Evolutionary conservation across 2,113 vertebrate genomes (phyloP).

Genomic region (Butorides virescens): DNA sequence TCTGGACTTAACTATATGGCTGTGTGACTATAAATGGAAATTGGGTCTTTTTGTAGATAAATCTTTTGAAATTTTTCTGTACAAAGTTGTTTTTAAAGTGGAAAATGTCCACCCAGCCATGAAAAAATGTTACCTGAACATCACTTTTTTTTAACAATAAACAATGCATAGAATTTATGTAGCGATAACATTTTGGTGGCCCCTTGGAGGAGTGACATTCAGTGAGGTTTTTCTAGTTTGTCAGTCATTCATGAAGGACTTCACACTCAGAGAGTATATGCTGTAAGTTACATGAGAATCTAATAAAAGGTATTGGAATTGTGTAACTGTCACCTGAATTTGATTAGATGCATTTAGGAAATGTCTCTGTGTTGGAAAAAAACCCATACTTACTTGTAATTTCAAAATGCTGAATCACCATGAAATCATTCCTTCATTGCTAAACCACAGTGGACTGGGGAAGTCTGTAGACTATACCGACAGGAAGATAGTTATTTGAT

Average conservation of each 20-base stretch:
- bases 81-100: background rate
- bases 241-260: background rate
- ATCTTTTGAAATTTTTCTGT: background rate
- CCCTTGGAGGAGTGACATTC: background rate
- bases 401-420: background rate
- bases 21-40: background rate
- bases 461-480: background rate
- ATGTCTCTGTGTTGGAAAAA: background rate
- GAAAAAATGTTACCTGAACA: background rate
- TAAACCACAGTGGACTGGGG: background rate
- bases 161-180: background rate
- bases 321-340: background rate
- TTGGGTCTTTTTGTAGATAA: background rate
- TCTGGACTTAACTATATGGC: background rate
- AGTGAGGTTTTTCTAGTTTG: background rate
- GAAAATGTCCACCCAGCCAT: background rate
- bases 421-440: background rate
- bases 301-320: background rate
- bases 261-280: background rate
- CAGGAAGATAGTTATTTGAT: background rate
- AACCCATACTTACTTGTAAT: background rate
- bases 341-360: background rate
- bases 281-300: background rate
- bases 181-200: background rate
- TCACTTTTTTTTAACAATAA: background rate